Evolutionary conservation across 2,113 vertebrate genomes (phyloP).

Genomic region (Romanogobio albipinnatus): DNA sequence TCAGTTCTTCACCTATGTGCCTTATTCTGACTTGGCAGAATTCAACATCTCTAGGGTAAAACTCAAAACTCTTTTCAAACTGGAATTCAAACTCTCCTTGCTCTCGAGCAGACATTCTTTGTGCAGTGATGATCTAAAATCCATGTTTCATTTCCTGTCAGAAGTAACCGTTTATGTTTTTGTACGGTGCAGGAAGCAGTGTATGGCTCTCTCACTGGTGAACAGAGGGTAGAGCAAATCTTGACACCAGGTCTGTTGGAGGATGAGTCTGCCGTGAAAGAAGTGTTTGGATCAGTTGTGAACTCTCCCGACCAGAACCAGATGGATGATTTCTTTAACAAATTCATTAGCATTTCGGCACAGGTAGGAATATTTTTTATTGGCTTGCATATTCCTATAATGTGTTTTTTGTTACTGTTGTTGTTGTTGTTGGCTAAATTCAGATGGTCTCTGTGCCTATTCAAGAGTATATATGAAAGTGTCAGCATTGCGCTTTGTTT

Average conservation of each 20-base stretch:
- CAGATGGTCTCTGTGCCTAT: not conserved
- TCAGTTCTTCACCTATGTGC: conserved; percentile 12
- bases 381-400: not conserved
- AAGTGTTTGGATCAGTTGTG: conserved; percentile 40
- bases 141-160: not conserved
- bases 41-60: conserved; percentile 40
- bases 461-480: not conserved
- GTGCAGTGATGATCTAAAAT: not conserved
- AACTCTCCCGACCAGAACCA: conserved; percentile 36
- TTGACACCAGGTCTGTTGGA: conserved; percentile 41
- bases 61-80: not conserved
- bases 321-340: conserved; percentile 37
- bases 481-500: conserved; percentile 3
- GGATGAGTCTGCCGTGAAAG: conserved; percentile 40
- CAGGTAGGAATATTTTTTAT: conserved; percentile 11
- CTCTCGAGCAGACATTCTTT: not conserved
- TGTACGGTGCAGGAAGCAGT: conserved; percentile 21
- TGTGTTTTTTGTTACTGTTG: not conserved
- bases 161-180: not conserved
- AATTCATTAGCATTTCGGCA: conserved; percentile 8
- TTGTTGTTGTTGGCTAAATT: not conserved
- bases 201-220: conserved; percentile 33
- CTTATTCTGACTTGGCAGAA: not conserved
- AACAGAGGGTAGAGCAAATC: conserved; percentile 50
- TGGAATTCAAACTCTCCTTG: not conserved